Conservation (phyloP, 2,888 invertebrate species). For the Cheilosia soror region DNA sequence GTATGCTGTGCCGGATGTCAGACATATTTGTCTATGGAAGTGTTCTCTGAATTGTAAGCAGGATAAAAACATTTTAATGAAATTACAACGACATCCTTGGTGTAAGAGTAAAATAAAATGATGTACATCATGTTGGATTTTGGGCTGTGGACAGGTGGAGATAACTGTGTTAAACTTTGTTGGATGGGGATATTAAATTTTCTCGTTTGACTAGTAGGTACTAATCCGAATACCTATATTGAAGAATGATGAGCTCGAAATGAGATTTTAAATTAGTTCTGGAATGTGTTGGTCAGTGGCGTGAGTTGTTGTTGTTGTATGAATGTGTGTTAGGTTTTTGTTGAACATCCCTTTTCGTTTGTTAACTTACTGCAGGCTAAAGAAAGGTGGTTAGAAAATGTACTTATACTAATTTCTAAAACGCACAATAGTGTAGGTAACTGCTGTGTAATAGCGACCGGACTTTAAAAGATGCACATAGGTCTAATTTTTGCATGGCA, state of each 20-base stretch:
- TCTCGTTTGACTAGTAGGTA: not conserved
- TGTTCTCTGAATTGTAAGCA: conserved; percentile 22
- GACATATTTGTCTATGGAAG: conserved; percentile 37
- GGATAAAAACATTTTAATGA: conserved; percentile 22
- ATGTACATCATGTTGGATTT: conserved; percentile 5
- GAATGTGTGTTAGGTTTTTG: too few species aligned
- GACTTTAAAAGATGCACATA: too few species aligned
- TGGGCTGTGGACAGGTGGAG: not conserved
- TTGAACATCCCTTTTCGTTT: too few species aligned
- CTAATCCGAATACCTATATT: conserved; percentile 20
- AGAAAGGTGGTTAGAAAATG: too few species aligned
- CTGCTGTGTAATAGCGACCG: too few species aligned
- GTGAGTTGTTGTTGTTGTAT: too few species aligned
- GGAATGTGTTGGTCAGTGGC: not conserved
- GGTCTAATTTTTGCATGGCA: too few species aligned
- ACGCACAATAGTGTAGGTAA: too few species aligned
- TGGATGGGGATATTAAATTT: not conserved
- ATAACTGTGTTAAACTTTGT: not conserved
- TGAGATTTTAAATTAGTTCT: conserved; percentile 3
- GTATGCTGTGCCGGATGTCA: conserved; percentile 50
- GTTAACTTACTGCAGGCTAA: too few species aligned
- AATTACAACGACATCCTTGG: conserved; percentile 18
- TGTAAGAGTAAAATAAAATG: conserved; percentile 19
- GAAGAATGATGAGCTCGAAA: conserved; percentile 36
- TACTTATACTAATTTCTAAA: too few species aligned